A percentile compares a stretch with the other conserved stretches of the same genome.
Conservation (phyloP, 2,113 vertebrate genomes). For the Scalopus aquaticus region DNA sequence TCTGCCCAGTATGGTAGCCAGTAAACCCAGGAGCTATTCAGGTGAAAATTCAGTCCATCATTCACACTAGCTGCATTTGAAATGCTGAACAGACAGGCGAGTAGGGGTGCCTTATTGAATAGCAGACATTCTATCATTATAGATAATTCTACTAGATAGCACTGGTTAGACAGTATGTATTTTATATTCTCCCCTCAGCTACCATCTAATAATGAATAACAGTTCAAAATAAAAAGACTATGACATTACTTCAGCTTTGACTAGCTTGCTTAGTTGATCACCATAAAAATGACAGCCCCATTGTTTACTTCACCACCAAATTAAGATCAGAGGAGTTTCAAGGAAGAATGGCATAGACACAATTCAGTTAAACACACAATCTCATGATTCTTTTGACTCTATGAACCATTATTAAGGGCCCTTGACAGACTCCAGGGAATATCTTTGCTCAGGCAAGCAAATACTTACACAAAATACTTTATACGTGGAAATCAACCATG, state of each 20-base stretch:
- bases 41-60: not conserved
- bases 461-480: not conserved
- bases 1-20: not conserved
- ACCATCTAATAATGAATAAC: not conserved
- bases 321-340: not conserved
- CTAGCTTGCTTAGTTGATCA: conserved; percentile 24
- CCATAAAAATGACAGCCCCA: not conserved
- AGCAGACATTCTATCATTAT: not conserved
- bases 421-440: not conserved
- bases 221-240: not conserved
- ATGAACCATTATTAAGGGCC: not conserved
- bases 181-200: not conserved
- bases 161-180: not conserved
- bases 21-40: not conserved
- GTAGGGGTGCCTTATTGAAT: not conserved
- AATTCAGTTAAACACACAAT: not conserved
- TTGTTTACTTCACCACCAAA: not conserved
- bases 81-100: not conserved
- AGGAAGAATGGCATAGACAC: not conserved
- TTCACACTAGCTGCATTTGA: not conserved
- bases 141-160: not conserved
- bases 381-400: not conserved
- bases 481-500: not conserved
- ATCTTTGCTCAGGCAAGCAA: not conserved
- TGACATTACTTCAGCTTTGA: conserved; percentile 14